A percentile compares a stretch with the other conserved stretches of the same genome.
phyloP scores from a whole-genome alignment of 2,888 invertebrate species.

The Erpobdella octoculata region DNA sequence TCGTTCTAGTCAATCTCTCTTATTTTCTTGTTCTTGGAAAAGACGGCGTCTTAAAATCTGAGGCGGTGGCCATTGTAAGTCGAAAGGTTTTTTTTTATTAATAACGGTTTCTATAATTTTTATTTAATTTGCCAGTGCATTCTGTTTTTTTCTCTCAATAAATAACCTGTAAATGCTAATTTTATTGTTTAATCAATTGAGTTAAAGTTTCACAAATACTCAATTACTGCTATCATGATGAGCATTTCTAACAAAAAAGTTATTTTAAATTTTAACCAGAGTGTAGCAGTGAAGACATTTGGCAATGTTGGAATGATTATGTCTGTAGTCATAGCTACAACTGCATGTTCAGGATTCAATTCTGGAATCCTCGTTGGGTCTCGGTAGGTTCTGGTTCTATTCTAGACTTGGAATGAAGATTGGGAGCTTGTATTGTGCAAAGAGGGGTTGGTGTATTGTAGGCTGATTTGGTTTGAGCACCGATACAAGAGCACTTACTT shows the following conservation, averaged over 20 bases:
- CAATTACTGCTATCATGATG: no score
- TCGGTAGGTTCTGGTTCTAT: slow-evolving; percentile 19
- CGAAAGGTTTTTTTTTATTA: not conserved
- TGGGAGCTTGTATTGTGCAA: not conserved
- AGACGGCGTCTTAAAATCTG: slow-evolving; percentile 35
- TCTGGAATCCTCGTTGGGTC: slow-evolving; percentile 34
- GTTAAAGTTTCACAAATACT: no score
- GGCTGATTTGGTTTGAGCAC: no score
- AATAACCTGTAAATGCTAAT: no score
- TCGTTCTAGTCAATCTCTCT: slow-evolving; percentile 66
- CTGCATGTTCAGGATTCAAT: slow-evolving; percentile 31
- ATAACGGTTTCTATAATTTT: no score
- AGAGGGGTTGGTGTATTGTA: no score
- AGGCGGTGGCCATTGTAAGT: slow-evolving; percentile 39
- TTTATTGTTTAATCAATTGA: no score
- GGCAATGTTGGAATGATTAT: slow-evolving; percentile 39
- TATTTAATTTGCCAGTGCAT: no score
- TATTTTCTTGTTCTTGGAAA: slow-evolving; percentile 37
- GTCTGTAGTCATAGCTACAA: slow-evolving; percentile 38
- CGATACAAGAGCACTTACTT: no score
- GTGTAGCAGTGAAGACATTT: slow-evolving; percentile 1
- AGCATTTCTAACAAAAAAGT: no score
- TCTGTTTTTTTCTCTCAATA: no score
- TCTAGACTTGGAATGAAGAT: not conserved
- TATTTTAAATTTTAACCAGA: not conserved